Percentiles rank a stretch among this genome's conserved stretches.
Conservation (phyloP, 64 coral and sea anemone genomes). For the Dendrophyllia cribrosa region DNA sequence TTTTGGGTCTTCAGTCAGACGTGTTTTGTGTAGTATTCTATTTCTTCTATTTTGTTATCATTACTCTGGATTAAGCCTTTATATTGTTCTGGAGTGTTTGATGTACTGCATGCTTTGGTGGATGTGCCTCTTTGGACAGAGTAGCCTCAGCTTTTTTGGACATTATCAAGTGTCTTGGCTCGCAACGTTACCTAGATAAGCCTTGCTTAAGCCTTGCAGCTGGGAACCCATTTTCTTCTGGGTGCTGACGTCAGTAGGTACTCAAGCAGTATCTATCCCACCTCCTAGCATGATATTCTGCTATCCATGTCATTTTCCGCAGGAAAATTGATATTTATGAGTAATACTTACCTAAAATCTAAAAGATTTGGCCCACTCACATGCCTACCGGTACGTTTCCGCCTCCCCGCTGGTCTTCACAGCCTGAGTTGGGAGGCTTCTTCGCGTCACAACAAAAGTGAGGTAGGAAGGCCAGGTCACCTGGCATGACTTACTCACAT, state of each 20-base stretch:
- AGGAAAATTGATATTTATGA: neutral
- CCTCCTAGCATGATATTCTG: too few species aligned
- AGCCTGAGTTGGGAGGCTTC: neutral
- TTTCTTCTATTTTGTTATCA: neutral
- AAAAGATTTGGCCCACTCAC: neutral
- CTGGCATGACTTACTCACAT: constrained; percentile 14
- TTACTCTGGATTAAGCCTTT: too few species aligned
- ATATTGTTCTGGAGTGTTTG: neutral
- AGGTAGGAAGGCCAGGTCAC: constrained; percentile 5
- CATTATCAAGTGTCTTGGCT: neutral
- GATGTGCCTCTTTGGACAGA: neutral
- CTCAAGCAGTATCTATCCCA: neutral
- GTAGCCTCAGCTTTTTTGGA: neutral
- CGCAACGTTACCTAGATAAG: neutral
- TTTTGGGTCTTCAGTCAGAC: neutral
- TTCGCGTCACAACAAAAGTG: neutral
- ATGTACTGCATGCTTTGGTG: neutral
- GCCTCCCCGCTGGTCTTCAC: neutral
- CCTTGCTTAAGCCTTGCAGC: too few species aligned
- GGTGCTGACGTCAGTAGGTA: neutral
- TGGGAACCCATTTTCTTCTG: too few species aligned
- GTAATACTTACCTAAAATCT: too few species aligned
- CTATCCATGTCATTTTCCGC: neutral
- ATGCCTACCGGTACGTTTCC: neutral
- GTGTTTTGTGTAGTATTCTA: neutral